Evolutionary conservation across 2,888 invertebrate genomes (phyloP), one percentile per base, ranked within the genome.

Genomic region (Chirona hameri): DNA sequence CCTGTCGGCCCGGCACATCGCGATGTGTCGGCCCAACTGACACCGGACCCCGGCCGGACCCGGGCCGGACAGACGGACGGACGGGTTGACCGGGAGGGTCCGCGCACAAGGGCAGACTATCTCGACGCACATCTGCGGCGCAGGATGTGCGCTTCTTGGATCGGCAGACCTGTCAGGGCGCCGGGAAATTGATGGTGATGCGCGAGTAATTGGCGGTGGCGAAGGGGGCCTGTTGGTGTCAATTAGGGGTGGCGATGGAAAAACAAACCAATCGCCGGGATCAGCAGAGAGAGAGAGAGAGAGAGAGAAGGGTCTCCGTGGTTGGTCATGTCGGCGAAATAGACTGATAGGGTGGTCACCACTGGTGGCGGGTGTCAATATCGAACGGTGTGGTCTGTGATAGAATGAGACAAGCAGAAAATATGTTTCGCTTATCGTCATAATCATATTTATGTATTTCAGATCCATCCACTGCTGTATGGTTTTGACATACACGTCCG

Each of bases 241-340:
- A 76, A 76, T 76, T 76, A 76, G 76, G 76, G 46, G 46, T 12
- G 46, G 4, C 76, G 21, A 1, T 1, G 9, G 76, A 46, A 76
- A 76, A 76, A 76, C 76, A 76, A 76, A 76, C 76, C 46, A 76
- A 76, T 76, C 39, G 76, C 21, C 18, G 69, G 69, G 60, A 60
- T 21, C 21, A n/a, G n/a, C 4, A 24, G 60, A 24, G 9, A 60
- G 60, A 60, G 60, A 60, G 24, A 18, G 57, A 9, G 18, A 57
- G 57, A 18, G 57, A 9, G 57, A 18, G 60, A 60, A 2, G n/a
- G 60, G 39, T 39, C 39, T 39, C 39, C 39, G 39, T 39, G 39
- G n/a, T 14, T 4, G 60, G n/a, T 21, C 2, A 2, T 9, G 60
- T 2, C 24, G n/a, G 24, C 7, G 60, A 24, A 18, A 24, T 3